A percentile compares a stretch with the other conserved stretches of the same genome.
phyloP scores from a whole-genome alignment of 2,888 invertebrate genomes.

The Glaucopsyche alexis region DNA sequence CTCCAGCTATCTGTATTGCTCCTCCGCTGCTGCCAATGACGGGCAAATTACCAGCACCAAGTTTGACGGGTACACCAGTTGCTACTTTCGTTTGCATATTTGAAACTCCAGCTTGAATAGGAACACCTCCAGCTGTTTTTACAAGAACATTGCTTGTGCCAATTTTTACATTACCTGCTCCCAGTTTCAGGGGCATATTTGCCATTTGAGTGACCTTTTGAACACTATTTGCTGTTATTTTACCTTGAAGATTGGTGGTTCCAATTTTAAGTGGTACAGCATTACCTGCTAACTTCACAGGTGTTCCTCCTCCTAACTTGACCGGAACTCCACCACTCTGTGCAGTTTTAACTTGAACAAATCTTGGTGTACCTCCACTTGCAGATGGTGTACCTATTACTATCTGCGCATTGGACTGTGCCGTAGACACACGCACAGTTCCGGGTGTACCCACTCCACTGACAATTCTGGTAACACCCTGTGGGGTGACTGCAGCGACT shows the following conservation, averaged over 20 bases:
- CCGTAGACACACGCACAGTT: constrained; percentile 64
- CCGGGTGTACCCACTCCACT: constrained; percentile 63
- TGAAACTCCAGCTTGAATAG: constrained; percentile 60
- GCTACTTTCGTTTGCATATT: constrained; percentile 60
- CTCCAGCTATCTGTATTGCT: constrained; percentile 60
- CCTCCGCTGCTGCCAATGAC: constrained; percentile 64
- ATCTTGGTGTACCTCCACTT: constrained; percentile 61
- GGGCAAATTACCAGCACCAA: constrained; percentile 63
- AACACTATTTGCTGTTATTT: constrained; percentile 57
- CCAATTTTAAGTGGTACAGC: constrained; percentile 69
- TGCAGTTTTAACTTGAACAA: constrained; percentile 66
- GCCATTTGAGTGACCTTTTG: constrained; percentile 59
- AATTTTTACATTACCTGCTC: constrained; percentile 72
- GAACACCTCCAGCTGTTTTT: constrained; percentile 66
- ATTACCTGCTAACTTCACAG: constrained; percentile 64
- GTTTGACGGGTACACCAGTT: constrained; percentile 65
- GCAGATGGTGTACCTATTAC: constrained; percentile 58
- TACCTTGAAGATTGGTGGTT: constrained; percentile 65
- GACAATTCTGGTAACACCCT: constrained; percentile 69
- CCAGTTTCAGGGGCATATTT: constrained; percentile 64
- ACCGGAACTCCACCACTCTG: constrained; percentile 57
- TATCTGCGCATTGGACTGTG: constrained; percentile 64
- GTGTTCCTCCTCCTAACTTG: constrained; percentile 63
- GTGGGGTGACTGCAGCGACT: constrained; percentile 67
- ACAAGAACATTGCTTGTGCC: constrained; percentile 71